These are phyloP conservation scores for Drosophila navojoa DNA, from an alignment of 1,140 invertebrate species.

Conservation along the genomic window DNA sequence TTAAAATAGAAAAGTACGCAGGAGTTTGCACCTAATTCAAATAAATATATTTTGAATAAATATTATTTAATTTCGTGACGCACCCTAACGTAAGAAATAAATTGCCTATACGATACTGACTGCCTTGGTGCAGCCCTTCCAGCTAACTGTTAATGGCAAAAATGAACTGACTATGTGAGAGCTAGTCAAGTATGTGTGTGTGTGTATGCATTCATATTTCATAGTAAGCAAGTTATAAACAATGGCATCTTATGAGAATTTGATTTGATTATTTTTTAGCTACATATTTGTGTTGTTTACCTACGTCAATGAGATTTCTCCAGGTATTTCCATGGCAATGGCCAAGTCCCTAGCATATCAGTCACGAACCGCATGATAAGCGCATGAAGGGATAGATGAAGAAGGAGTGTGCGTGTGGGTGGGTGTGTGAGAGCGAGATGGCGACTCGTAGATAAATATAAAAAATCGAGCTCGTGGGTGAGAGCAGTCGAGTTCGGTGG, in stretches of 20 bases:
- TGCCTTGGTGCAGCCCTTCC: neutral
- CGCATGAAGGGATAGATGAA: neutral
- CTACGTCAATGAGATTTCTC: slow-evolving; percentile 50
- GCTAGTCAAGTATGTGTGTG: too few species aligned
- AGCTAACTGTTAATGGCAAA: neutral
- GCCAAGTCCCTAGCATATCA: slow-evolving; percentile 56
- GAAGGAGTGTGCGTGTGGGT: neutral
- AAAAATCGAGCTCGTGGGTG: slow-evolving; percentile 36
- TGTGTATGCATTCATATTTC: slow-evolving; percentile 2
- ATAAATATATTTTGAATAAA: too few species aligned
- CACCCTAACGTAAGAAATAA: neutral
- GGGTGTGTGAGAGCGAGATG: neutral
- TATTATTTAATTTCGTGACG: too few species aligned
- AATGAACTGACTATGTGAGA: neutral
- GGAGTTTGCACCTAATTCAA: too few species aligned
- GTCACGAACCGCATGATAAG: slow-evolving; percentile 65
- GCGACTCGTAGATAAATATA: slow-evolving; percentile 10
- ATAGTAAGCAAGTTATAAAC: slow-evolving; percentile 16
- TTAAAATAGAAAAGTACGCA: too few species aligned
- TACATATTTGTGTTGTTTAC: slow-evolving; percentile 27
- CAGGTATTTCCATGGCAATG: slow-evolving; percentile 24
- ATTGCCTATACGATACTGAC: neutral
- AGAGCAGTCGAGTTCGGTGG: slow-evolving; percentile 59
- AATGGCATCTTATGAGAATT: slow-evolving; percentile 42
- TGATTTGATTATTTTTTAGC: slow-evolving; percentile 40